A percentile compares a stretch with the other conserved stretches of the same genome.
Evolutionary conservation across 1,140 invertebrate genomes (phyloP).

Genomic region (Drosophila aff.): DNA sequence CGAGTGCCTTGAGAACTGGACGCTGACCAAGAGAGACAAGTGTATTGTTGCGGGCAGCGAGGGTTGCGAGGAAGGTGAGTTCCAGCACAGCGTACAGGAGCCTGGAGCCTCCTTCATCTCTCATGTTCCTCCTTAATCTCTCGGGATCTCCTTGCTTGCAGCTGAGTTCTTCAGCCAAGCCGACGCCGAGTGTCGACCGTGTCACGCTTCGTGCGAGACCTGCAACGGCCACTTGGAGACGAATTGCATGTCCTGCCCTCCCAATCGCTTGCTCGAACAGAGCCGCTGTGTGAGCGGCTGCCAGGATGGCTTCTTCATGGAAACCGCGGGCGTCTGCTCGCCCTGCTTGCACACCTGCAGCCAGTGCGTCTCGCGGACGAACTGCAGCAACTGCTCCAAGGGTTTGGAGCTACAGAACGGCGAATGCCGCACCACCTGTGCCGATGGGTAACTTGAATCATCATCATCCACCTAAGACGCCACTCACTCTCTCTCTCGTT

Average conservation of each 20-base stretch:
- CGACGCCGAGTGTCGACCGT: slow-evolving; percentile 88
- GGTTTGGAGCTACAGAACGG: slow-evolving; percentile 91
- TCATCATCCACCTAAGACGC: too few relatives aligned
- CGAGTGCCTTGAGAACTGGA: slow-evolving; percentile 90
- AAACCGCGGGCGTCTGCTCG: slow-evolving; percentile 88
- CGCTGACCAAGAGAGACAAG: slow-evolving; percentile 89
- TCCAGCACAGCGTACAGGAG: too few relatives aligned
- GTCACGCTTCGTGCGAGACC: slow-evolving; percentile 92
- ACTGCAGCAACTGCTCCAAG: slow-evolving; percentile 91
- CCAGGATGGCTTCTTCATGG: slow-evolving; percentile 89
- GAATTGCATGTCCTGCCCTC: slow-evolving; percentile 92
- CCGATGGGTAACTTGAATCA: slow-evolving; percentile 86
- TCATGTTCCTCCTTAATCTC: neutral
- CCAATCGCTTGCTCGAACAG: slow-evolving; percentile 89
- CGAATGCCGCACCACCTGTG: slow-evolving; percentile 91
- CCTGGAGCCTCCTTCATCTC: too few relatives aligned
- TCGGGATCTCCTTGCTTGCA: slow-evolving; percentile 72
- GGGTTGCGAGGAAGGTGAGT: slow-evolving; percentile 87
- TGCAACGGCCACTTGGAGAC: slow-evolving; percentile 91
- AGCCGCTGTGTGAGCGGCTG: slow-evolving; percentile 90
- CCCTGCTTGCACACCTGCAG: slow-evolving; percentile 92
- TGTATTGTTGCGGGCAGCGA: slow-evolving; percentile 89
- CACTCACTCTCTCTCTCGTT: too few relatives aligned
- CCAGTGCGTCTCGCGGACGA: slow-evolving; percentile 90
- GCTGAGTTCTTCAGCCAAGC: slow-evolving; percentile 89